These are phyloP conservation scores for Cuculus canorus DNA, from an alignment of 2,797 vertebrate genomes.

Conservation along the genomic window DNA sequence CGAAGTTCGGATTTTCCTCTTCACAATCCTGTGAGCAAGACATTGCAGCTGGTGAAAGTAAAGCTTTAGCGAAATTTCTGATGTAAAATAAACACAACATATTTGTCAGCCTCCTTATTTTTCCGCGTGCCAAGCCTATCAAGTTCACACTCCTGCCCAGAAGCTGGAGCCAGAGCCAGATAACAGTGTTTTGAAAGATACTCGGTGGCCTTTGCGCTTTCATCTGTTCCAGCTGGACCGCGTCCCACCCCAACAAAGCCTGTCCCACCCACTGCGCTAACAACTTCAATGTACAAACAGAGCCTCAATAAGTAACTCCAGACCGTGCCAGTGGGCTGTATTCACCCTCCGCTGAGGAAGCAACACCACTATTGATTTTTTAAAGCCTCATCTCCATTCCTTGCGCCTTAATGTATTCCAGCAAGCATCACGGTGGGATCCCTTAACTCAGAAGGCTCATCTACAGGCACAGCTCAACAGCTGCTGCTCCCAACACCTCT, in stretches of 20 bases:
- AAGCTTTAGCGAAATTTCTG: background rate
- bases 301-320: background rate
- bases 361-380: background rate
- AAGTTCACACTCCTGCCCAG: background rate
- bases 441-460: background rate
- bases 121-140: background rate
- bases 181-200: constrained; percentile 19
- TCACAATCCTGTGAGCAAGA: background rate
- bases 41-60: fast-evolving
- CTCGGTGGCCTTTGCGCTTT: background rate
- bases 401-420: background rate
- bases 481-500: background rate
- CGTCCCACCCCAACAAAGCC: constrained; percentile 39
- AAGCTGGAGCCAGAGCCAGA: background rate
- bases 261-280: constrained; percentile 28
- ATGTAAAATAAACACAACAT: background rate
- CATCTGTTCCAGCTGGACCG: constrained; percentile 46
- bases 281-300: background rate
- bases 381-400: background rate
- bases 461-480: background rate
- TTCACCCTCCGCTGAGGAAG: background rate
- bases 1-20: background rate
- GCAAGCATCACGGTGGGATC: background rate
- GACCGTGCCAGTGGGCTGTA: background rate
- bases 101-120: constrained; percentile 6